A percentile compares a stretch with the other conserved stretches of the same genome.
Evolutionary conservation across 2,888 invertebrate genomes (phyloP).

Genomic region (Meganola albula): DNA sequence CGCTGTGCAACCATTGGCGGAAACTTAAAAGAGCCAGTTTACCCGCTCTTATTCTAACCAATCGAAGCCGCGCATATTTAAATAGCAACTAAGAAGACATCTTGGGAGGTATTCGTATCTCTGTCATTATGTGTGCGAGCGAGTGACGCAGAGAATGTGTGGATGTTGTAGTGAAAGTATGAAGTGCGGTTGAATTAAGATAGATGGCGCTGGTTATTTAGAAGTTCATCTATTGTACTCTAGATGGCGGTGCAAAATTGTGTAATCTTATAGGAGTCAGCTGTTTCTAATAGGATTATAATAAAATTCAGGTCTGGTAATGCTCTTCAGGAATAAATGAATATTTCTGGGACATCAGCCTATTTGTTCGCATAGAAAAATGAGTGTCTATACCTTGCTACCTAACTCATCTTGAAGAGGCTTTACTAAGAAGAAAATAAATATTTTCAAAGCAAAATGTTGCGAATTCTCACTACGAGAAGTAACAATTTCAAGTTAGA

Average conservation of each 20-base stretch:
- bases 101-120: slow-evolving; percentile 50
- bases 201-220: slow-evolving; percentile 54
- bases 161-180: slow-evolving; percentile 40
- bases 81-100: slow-evolving; percentile 57
- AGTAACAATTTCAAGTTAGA: too few species aligned
- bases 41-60: slow-evolving; percentile 52
- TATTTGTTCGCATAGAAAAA: too few species aligned
- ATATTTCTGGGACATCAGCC: too few species aligned
- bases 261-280: slow-evolving; percentile 33
- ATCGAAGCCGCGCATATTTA: slow-evolving; percentile 56
- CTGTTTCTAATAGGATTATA: slow-evolving; percentile 39
- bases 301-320: slow-evolving; percentile 27
- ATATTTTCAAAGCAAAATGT: too few species aligned
- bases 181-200: slow-evolving; percentile 19
- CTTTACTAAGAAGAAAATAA: too few species aligned
- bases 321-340: slow-evolving; percentile 14
- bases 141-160: slow-evolving; percentile 42
- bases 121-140: slow-evolving; percentile 48
- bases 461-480: too few species aligned
- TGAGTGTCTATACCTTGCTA: too few species aligned
- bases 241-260: slow-evolving; percentile 45
- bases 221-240: slow-evolving; percentile 39
- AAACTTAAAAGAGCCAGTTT: slow-evolving; percentile 49
- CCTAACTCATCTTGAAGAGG: too few species aligned
- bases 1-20: slow-evolving; percentile 54